Evolutionary conservation across 2,113 vertebrate species (phyloP).

Genomic region (Muscicapa adusta): DNA sequence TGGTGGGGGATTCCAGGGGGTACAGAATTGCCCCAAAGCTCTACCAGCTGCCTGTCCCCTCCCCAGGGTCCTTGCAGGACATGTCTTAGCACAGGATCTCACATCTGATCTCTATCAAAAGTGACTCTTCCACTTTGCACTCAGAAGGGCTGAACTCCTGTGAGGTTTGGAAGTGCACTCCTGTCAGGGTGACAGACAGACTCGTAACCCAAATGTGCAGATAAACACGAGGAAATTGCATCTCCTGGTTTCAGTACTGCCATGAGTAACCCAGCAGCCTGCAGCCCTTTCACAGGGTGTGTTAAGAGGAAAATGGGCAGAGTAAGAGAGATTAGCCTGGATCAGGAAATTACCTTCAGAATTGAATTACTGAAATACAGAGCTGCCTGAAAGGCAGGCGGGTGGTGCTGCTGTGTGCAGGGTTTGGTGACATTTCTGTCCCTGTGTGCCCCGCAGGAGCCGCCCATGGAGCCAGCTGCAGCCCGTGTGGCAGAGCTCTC

Average conservation of each 20-base stretch:
- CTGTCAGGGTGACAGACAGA: background rate
- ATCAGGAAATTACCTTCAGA: slow-evolving; percentile 49
- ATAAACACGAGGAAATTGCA: background rate
- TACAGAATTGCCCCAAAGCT: background rate
- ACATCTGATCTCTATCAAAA: background rate
- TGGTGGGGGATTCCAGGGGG: background rate
- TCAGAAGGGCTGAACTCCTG: background rate
- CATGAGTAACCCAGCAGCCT: background rate
- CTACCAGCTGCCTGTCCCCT: background rate
- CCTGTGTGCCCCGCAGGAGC: background rate
- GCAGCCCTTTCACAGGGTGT: background rate
- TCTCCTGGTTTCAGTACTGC: background rate
- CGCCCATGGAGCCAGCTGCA: background rate
- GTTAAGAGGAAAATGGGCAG: background rate
- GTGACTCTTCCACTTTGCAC: background rate
- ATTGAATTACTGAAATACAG: slow-evolving; percentile 21
- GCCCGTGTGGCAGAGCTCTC: background rate
- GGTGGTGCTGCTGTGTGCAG: slow-evolving; percentile 1
- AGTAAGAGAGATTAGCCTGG: background rate
- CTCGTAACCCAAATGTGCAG: background rate
- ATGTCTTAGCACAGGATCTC: background rate
- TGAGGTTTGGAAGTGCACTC: background rate
- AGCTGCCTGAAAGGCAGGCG: slow-evolving; percentile 1
- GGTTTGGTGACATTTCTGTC: slow-evolving; percentile 9
- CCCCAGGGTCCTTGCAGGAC: background rate